Percentiles rank a stretch among this genome's conserved stretches.
Evolutionary conservation across 1,140 invertebrate species (phyloP).

Genomic region (Metopolophium dirhodum): DNA sequence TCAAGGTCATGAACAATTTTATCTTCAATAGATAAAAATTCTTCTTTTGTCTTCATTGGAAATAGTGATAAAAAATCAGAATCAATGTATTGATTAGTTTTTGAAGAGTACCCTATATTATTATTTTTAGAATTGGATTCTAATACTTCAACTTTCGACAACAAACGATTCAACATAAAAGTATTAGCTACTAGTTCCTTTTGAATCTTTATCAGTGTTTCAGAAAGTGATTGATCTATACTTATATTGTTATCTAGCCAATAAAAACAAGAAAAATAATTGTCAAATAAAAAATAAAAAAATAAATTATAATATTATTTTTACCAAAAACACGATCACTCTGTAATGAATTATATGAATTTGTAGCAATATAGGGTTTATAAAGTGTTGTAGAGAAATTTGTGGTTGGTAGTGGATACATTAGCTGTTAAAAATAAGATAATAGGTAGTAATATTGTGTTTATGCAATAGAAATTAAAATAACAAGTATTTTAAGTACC

Average conservation of each 20-base stretch:
- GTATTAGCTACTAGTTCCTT: not conserved
- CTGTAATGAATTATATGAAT: no score
- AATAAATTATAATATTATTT: no score
- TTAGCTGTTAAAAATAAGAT: no score
- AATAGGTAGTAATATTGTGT: no score
- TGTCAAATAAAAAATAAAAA: no score
- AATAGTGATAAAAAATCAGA: not conserved
- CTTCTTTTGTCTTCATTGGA: not conserved
- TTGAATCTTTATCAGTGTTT: not conserved
- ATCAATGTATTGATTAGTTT: not conserved
- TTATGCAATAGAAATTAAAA: no score
- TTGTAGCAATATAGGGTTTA: no score
- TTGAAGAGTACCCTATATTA: not conserved
- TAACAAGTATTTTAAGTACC: no score
- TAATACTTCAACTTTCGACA: not conserved
- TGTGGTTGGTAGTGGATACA: no score
- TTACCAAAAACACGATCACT: no score
- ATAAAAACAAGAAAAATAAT: no score
- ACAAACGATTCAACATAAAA: not conserved
- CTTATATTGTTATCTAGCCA: not conserved
- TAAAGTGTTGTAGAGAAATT: no score
- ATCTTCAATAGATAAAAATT: not conserved
- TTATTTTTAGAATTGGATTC: not conserved
- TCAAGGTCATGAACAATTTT: not conserved
- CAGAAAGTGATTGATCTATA: not conserved